Percentiles rank a stretch among this genome's conserved stretches.
phyloP scores from a whole-genome alignment of 1,140 invertebrate species.

The Neelides sp. region DNA sequence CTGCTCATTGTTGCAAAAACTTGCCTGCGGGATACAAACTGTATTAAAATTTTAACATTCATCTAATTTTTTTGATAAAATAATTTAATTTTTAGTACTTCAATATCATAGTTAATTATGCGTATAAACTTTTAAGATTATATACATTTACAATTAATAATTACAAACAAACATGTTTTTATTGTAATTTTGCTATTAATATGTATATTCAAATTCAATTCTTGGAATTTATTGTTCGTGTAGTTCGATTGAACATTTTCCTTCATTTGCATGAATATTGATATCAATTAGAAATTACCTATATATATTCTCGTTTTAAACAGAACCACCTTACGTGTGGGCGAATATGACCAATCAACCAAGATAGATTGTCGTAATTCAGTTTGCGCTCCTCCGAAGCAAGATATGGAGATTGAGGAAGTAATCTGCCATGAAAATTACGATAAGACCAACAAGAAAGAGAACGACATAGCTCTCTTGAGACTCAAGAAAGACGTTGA shows the following conservation, averaged over 20 bases:
- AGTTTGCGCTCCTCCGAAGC: conserved; percentile 43
- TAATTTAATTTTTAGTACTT: too few relatives aligned
- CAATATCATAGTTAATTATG: too few relatives aligned
- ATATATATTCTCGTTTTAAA: background rate
- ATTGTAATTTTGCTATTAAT: too few relatives aligned
- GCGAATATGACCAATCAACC: conserved; percentile 23
- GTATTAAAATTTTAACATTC: too few relatives aligned
- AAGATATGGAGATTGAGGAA: conserved; percentile 46
- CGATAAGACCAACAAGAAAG: conserved; percentile 16
- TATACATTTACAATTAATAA: too few relatives aligned
- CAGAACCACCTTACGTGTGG: conserved; percentile 12
- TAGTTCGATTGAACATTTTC: too few relatives aligned
- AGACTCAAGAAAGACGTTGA: conserved; percentile 16
- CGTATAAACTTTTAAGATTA: too few relatives aligned
- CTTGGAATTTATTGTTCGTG: too few relatives aligned
- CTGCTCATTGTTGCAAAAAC: conserved; percentile 11
- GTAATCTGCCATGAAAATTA: conserved; percentile 39
- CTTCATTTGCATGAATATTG: background rate
- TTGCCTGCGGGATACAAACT: conserved; percentile 12
- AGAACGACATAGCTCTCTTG: conserved; percentile 31
- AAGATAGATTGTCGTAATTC: background rate
- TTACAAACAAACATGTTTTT: too few relatives aligned
- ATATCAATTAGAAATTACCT: background rate
- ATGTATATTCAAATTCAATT: too few relatives aligned
- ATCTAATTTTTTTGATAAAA: too few relatives aligned